Evolutionary conservation across 2,888 invertebrate species (phyloP), one percentile per base, ranked within the genome.

Genomic region (Euzophera pinguis): DNA sequence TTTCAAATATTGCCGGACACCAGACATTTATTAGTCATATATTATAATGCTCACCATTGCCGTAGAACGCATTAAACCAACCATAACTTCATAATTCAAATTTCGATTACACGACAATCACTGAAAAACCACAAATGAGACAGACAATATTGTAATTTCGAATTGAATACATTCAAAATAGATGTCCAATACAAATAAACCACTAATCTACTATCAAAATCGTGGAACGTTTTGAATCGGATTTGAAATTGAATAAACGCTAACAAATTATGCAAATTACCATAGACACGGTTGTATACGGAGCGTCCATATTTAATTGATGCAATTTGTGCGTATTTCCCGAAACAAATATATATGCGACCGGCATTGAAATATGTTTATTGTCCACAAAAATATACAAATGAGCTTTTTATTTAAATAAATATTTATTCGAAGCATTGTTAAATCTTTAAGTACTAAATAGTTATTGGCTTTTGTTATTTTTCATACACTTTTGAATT

Each of bases 211-310:
- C 22, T 22, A 22, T 22, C 22, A 22, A 2, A 35, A 35, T n/a
- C 17, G 17, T 17, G 16, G 10, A 39, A 29, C 39, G 29, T 29
- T 22, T 22, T 41, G 14, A 14, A 47, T 16, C n/a, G 16, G 17
- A 22, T 16, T 17, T 10, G 17, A 22, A 35, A 47, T 47, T 17
- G 34, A 34, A 47, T 39, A 27, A 49, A 49, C 13, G 38, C 35
- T 38, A 49, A 39, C 39, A 39, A 49, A 47, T 47, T 47, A 47
- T 47, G 47, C 16, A 47, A 47, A 47, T 16, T 17, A 47, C 35
- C 47, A 35, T 22, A 1, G 1, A 1, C 22, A 17, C 16, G 1
- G 5, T 6, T 8, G 27, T 38, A 49, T 22, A 29, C 49, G 34
- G 12, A 7, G 27, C 42, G 27, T 22, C 42, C 42, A 43, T 43